Evolutionary conservation across 2,888 invertebrate genomes (phyloP).

Genomic region (Dendrolimus pini): DNA sequence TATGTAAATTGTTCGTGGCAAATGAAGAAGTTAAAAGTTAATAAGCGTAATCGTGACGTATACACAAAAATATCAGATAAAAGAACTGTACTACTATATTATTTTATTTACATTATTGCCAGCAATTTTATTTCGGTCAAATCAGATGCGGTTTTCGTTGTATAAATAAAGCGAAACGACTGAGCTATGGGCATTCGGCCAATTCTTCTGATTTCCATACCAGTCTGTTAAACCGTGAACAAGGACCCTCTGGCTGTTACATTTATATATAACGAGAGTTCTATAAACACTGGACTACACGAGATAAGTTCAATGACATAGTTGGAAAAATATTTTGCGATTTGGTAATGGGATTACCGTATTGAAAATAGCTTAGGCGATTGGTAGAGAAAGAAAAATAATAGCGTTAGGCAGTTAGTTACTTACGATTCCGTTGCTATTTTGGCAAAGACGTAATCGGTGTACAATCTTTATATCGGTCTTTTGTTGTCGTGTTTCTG

Average conservation of each 20-base stretch:
- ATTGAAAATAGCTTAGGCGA: neutral
- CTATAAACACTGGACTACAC: constrained; percentile 20
- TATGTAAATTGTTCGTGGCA: too few relatives aligned
- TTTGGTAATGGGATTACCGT: neutral
- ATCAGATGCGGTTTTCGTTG: constrained; percentile 56
- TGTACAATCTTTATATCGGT: too few relatives aligned
- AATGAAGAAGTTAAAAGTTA: too few relatives aligned
- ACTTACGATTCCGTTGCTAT: neutral
- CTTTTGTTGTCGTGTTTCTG: too few relatives aligned
- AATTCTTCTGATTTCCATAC: constrained; percentile 51
- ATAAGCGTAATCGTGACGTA: too few relatives aligned
- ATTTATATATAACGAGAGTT: constrained; percentile 12
- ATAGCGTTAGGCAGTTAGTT: neutral
- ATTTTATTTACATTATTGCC: neutral
- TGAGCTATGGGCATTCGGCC: constrained; percentile 49
- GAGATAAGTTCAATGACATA: constrained; percentile 32
- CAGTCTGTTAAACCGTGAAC: constrained; percentile 14
- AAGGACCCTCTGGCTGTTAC: constrained; percentile 19
- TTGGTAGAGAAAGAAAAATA: neutral
- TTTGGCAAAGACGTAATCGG: too few relatives aligned
- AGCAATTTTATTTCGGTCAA: constrained; percentile 21
- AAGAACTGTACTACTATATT: too few relatives aligned
- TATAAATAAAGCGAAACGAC: constrained; percentile 50
- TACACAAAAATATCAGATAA: too few relatives aligned
- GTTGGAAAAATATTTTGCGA: constrained; percentile 11